Base-by-base conservation (phyloP, 1,140 invertebrate species). In the Bombus fervidus region DNA sequence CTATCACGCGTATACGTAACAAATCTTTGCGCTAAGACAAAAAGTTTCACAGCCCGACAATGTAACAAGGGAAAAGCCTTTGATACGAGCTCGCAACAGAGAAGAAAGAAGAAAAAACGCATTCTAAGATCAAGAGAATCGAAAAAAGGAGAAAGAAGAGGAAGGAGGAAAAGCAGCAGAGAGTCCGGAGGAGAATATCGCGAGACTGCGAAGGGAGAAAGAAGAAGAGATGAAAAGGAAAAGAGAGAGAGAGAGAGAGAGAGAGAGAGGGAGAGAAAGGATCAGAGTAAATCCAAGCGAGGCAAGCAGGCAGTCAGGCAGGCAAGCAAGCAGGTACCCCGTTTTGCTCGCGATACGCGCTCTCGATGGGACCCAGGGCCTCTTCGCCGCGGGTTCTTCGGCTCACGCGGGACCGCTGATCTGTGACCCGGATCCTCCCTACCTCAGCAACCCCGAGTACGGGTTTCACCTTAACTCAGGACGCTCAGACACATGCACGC, bases 341-440 rank as follows among this genome's bases (percentile, higher is more conserved):
- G 90, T 92, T 94, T 93, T 94, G 93, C 93, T 93, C 93, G 94
- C 92, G 93, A 93, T 94, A 93, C 93, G 93, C 93, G 93, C 93
- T 92, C 93, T 94, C 93, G 93, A 94, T 93, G 93, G 87, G 92
- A 91, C 87, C 91, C 88, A 83, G 83, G 80, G 83, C 87, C 87
- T 84, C 83, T 39, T 81, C 88, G 89, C 88, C 81, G 92, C 91
- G 88, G 88, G 85, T 91, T 91, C 91, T 91, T 91, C 91, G 89
- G 88, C 91, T 92, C 91, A 91, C 91, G 90, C 92, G 90, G 94
- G 90, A 92, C 89, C 86, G 94, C 93, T 95, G 95, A 95, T 95
- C 95, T 95, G 93, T 95, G 95, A 95, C 95, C 95, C 94, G 95
- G 95, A 95, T 95, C 95, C 94, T 95, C 94, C 95, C 95, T 94